Percentiles rank a stretch among this genome's conserved stretches.
These are phyloP conservation scores for Procambarus virginalis DNA, from an alignment of 1,140 invertebrate genomes.

Conservation along the genomic window DNA sequence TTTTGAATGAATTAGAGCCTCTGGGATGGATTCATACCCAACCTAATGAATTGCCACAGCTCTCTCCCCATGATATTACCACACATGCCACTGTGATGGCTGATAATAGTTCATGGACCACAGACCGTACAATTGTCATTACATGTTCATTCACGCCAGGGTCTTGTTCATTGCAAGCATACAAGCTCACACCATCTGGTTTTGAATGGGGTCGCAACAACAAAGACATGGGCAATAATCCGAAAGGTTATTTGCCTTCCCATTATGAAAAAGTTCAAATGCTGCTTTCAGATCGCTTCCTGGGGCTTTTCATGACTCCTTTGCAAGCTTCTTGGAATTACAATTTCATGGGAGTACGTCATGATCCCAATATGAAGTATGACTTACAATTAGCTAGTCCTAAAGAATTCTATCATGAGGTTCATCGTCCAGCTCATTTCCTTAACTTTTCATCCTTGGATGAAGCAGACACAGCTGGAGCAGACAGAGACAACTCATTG, in stretches of 20 bases:
- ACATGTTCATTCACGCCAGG: conserved; percentile 99
- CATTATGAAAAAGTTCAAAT: conserved; percentile 99
- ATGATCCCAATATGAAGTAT: conserved; percentile 99
- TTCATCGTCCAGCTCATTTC: conserved; percentile 98
- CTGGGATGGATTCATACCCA: conserved; percentile 99
- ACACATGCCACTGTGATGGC: conserved; percentile 85
- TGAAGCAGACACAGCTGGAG: conserved; percentile 85
- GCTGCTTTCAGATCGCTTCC: conserved; percentile 97
- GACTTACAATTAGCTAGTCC: conserved; percentile 96
- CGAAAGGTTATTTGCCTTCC: conserved; percentile 98
- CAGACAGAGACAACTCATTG: conserved; percentile 86
- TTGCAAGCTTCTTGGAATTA: conserved; percentile 99
- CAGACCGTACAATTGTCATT: conserved; percentile 99
- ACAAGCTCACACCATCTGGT: conserved; percentile 97
- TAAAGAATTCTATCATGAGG: conserved; percentile 99
- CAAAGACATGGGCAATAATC: conserved; percentile 99
- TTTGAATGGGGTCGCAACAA: conserved; percentile 99
- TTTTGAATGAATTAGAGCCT: conserved; percentile 95
- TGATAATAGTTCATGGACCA: conserved; percentile 97
- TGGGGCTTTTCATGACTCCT: conserved; percentile 99
- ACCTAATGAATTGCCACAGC: conserved; percentile 98
- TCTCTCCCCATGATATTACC: conserved; percentile 91
- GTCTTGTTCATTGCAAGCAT: conserved; percentile 97
- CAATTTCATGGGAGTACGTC: conserved; percentile 99
- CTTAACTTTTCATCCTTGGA: conserved; percentile 97